Conservation (phyloP, 2,113 vertebrate genomes). For the Serinus canaria region DNA sequence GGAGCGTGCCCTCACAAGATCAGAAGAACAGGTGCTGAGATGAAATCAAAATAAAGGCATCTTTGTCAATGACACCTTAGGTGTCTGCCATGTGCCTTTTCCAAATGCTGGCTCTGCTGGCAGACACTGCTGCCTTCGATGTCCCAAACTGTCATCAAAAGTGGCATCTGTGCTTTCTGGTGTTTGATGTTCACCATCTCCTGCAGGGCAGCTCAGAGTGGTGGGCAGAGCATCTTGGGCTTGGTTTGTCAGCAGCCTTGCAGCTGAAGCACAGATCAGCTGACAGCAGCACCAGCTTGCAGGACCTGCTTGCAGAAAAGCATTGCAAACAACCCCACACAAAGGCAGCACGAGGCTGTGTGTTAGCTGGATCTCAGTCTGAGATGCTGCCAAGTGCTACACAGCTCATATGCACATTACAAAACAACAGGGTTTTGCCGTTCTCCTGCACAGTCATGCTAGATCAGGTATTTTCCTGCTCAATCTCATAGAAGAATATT, state of each 20-base stretch:
- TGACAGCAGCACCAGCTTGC: not conserved
- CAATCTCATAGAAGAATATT: not conserved
- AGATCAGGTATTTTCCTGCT: not conserved
- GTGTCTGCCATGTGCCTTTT: not conserved
- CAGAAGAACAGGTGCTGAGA: not conserved
- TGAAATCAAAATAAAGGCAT: not conserved
- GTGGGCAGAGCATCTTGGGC: not conserved
- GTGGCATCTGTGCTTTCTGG: not conserved
- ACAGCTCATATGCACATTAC: not conserved
- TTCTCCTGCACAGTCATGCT: not conserved
- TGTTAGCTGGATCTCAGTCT: not conserved
- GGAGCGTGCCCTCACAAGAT: rapidly evolving
- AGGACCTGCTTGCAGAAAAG: not conserved
- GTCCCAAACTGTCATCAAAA: not conserved
- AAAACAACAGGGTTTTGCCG: not conserved
- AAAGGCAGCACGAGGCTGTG: not conserved
- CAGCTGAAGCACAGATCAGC: not conserved
- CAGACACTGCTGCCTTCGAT: not conserved
- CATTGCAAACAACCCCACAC: not conserved
- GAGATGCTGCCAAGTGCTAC: not conserved
- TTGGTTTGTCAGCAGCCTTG: not conserved
- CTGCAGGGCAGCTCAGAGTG: not conserved
- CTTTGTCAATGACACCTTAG: not conserved
- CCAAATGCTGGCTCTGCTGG: not conserved
- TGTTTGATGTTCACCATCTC: not conserved